phyloP scores from a whole-genome alignment of 2,888 invertebrate species.

The Pristionchus exspectatus region DNA sequence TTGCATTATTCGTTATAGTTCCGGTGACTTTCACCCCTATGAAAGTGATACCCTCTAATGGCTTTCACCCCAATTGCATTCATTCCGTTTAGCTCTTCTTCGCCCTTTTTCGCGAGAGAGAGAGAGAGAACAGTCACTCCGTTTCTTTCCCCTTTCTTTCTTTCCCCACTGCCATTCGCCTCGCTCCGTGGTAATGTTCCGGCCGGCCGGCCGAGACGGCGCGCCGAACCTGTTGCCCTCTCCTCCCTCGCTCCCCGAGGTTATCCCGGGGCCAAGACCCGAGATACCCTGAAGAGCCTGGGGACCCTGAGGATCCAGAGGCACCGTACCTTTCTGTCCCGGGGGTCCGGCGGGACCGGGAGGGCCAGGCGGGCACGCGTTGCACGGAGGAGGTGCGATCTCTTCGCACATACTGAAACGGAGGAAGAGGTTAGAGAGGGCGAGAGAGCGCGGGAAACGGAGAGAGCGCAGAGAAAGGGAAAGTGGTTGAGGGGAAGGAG shows the following conservation, averaged over 20 bases:
- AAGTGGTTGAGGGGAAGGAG: background rate
- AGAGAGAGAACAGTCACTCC: background rate
- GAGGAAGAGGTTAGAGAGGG: background rate
- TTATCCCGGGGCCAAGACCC: constrained; percentile 16
- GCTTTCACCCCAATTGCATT: background rate
- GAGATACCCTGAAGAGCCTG: background rate
- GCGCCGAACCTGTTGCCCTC: background rate
- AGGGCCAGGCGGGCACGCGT: constrained; percentile 53
- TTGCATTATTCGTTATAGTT: background rate
- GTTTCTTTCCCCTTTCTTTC: constrained; percentile 1
- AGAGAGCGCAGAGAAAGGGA: background rate
- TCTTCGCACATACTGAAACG: constrained; percentile 50
- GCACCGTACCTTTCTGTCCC: constrained; percentile 38
- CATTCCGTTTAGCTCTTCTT: constrained; percentile 5
- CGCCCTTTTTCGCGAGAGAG: background rate
- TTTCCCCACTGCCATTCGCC: background rate
- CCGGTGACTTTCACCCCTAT: background rate
- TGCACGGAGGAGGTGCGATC: constrained; percentile 49
- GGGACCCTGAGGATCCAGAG: background rate
- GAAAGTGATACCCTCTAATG: background rate
- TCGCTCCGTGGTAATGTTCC: constrained; percentile 27
- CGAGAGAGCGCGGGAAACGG: background rate
- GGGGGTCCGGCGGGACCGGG: constrained; percentile 50
- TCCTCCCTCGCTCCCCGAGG: background rate
- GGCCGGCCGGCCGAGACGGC: constrained; percentile 8